A percentile compares a stretch with the other conserved stretches of the same genome.
phyloP scores from a whole-genome alignment of 2,888 invertebrate genomes.

The Limenitis camilla region DNA sequence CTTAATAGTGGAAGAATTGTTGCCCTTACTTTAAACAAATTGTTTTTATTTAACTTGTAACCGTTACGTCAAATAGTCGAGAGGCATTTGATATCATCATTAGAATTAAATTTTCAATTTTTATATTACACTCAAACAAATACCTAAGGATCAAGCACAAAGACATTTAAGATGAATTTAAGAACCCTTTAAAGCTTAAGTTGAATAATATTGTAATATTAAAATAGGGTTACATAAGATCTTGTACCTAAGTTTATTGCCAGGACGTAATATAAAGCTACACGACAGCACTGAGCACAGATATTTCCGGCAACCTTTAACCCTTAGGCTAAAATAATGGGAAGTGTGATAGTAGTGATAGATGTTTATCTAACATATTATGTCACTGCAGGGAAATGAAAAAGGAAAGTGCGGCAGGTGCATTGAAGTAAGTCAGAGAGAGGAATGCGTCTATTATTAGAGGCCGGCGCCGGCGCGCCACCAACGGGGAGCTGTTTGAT shows the following conservation, averaged over 20 bases:
- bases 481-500: conserved; percentile 37
- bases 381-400: conserved; percentile 45
- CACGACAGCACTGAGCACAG: conserved; percentile 8
- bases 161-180: too few relatives aligned
- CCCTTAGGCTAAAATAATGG: conserved; percentile 26
- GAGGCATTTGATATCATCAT: neutral
- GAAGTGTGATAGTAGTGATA: conserved; percentile 28
- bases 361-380: conserved; percentile 29
- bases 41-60: conserved; percentile 3
- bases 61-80: neutral
- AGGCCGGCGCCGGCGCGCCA: conserved; percentile 60
- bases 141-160: too few relatives aligned
- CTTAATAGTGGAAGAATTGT: conserved; percentile 48
- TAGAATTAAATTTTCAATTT: neutral
- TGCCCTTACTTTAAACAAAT: conserved; percentile 33
- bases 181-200: conserved; percentile 1
- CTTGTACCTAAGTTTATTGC: conserved; percentile 11
- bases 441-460: conserved; percentile 69
- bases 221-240: conserved; percentile 16
- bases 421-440: conserved; percentile 41
- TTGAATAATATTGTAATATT: conserved; percentile 3
- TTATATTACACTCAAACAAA: too few relatives aligned
- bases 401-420: conserved; percentile 68
- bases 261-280: conserved; percentile 17
- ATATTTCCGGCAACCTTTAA: conserved; percentile 26